Conservation (phyloP, 2,888 invertebrate species). For the Hemithea aestivaria region DNA sequence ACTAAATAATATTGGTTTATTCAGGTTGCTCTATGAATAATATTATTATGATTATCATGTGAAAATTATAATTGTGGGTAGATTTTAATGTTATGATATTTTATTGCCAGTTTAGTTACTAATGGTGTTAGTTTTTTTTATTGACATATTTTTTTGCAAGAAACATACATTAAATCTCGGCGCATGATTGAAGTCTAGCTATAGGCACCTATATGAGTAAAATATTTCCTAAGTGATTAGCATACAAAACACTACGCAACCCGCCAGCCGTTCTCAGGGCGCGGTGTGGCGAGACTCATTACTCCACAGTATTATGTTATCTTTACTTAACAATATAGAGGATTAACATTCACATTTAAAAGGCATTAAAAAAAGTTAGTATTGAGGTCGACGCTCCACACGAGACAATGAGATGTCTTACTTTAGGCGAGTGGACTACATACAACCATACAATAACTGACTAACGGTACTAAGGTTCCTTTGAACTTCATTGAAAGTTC, state of each 20-base stretch:
- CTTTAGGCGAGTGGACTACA: conserved; percentile 15
- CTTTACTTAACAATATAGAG: background rate
- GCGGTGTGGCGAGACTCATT: conserved; percentile 2
- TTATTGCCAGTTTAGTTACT: no score
- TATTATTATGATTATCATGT: no score
- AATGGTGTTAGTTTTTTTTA: no score
- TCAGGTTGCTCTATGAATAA: no score
- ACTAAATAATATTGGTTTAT: no score
- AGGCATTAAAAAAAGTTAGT: conserved; percentile 9
- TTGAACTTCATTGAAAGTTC: no score
- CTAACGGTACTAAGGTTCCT: conserved; percentile 18
- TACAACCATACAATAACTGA: conserved; percentile 13
- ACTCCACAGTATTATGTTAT: conserved; percentile 5
- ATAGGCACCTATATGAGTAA: background rate
- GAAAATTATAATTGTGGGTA: no score
- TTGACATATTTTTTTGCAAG: no score
- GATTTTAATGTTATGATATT: no score
- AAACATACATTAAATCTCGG: background rate
- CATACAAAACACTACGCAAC: conserved; percentile 16
- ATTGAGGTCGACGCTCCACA: conserved; percentile 22
- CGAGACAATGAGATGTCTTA: conserved; percentile 25
- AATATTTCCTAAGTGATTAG: conserved; percentile 18
- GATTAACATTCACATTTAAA: conserved; percentile 9
- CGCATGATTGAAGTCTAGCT: background rate
- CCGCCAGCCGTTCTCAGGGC: conserved; percentile 2